These are phyloP conservation scores for Ricordea florida DNA, from an alignment of 92 coral and sea anemone species.

Conservation along the genomic window DNA sequence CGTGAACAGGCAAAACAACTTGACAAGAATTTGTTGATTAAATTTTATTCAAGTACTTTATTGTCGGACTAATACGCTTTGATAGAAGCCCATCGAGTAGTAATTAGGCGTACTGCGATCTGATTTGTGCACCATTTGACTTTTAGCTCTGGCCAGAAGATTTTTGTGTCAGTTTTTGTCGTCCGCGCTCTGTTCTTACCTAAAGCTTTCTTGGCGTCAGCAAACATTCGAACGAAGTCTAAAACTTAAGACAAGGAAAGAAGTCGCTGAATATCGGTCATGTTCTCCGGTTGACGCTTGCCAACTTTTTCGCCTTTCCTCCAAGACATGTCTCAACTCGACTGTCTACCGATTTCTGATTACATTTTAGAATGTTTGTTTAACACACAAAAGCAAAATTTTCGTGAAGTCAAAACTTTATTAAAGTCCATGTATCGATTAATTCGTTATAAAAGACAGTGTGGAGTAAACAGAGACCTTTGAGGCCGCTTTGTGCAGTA, in stretches of 20 bases:
- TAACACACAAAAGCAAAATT: slow-evolving; percentile 87
- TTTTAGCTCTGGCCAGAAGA: slow-evolving; percentile 43
- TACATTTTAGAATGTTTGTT: slow-evolving; percentile 70
- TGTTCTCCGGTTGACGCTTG: not conserved
- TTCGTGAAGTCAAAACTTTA: slow-evolving; percentile 70
- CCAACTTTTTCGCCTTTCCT: not conserved
- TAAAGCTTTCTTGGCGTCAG: slow-evolving; percentile 19
- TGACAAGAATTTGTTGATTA: slow-evolving; percentile 82
- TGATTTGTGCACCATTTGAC: slow-evolving; percentile 61
- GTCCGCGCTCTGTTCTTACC: slow-evolving; percentile 31
- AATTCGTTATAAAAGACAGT: slow-evolving; percentile 66
- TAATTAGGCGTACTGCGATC: slow-evolving; percentile 72
- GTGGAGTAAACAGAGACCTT: slow-evolving; percentile 73
- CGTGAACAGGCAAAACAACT: slow-evolving; percentile 72
- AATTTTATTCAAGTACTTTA: slow-evolving; percentile 70
- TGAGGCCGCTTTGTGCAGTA: slow-evolving; percentile 69
- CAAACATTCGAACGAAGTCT: slow-evolving; percentile 17
- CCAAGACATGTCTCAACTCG: not conserved
- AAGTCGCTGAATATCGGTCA: not conserved
- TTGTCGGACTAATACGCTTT: slow-evolving; percentile 75
- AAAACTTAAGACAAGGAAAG: not conserved
- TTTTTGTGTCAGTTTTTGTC: slow-evolving; percentile 53
- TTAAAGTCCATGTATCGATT: slow-evolving; percentile 86
- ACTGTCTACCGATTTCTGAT: slow-evolving; percentile 46
- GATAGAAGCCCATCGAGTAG: slow-evolving; percentile 62